Evolutionary conservation across 2,888 invertebrate genomes (phyloP).

Genomic region (Himalopsyche anomala): DNA sequence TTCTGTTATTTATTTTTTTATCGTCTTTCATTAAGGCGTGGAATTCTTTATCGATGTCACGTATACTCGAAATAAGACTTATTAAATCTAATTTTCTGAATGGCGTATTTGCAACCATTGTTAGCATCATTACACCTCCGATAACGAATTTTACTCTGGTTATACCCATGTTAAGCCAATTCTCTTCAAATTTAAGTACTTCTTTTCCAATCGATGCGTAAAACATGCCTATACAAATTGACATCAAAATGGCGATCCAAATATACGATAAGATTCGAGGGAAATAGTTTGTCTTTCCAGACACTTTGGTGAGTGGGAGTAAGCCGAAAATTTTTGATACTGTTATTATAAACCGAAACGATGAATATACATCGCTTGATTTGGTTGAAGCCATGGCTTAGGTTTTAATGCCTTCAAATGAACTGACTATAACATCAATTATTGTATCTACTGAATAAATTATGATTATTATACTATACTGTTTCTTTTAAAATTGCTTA

Average conservation of each 20-base stretch:
- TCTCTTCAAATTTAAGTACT: background rate
- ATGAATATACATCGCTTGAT: constrained; percentile 22
- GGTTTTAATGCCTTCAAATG: background rate
- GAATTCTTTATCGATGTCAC: constrained; percentile 59
- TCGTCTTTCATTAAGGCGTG: constrained; percentile 42
- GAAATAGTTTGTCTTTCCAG: background rate
- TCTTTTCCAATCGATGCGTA: constrained; percentile 31
- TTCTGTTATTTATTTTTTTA: constrained; percentile 43
- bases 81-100: constrained; percentile 52
- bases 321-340: constrained; percentile 52
- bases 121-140: constrained; percentile 46
- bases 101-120: constrained; percentile 58
- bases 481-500: background rate
- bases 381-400: background rate
- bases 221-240: constrained; percentile 32
- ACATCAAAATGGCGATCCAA: constrained; percentile 46
- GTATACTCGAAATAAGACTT: constrained; percentile 48
- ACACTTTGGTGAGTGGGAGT: constrained; percentile 45
- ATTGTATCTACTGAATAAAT: too few species aligned
- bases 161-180: constrained; percentile 49
- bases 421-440: background rate
- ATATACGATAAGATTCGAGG: background rate
- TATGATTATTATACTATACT: background rate
- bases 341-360: constrained; percentile 41
- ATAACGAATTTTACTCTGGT: constrained; percentile 45